Conservation (phyloP, 2,113 vertebrate species). For the Scartelaos histophorus region DNA sequence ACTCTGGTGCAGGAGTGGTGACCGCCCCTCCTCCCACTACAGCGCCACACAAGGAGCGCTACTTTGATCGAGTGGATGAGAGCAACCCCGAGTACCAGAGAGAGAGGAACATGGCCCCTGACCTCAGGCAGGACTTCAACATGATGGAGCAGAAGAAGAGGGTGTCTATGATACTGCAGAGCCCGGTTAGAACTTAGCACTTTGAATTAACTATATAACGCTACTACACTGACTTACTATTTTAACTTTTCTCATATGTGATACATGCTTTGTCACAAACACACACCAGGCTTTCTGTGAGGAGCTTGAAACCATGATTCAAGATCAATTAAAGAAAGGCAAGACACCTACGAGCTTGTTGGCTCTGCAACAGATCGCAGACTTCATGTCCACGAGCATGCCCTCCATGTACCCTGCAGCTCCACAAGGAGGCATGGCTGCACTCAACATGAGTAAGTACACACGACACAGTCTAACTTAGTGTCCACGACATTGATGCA, state of each 20-base stretch:
- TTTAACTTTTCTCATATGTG: not conserved
- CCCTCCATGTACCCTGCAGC: slow-evolving; percentile 93
- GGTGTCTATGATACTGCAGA: slow-evolving; percentile 99
- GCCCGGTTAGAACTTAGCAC: slow-evolving; percentile 82
- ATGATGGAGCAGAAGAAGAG: slow-evolving; percentile 99
- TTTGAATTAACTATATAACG: not conserved
- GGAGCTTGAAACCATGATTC: slow-evolving; percentile 97
- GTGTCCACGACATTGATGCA: slow-evolving; percentile 31
- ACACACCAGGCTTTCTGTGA: slow-evolving; percentile 93
- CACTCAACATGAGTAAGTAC: slow-evolving; percentile 95
- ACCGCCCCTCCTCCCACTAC: slow-evolving; percentile 93
- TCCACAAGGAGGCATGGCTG: slow-evolving; percentile 95
- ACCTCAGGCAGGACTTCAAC: slow-evolving; percentile 98
- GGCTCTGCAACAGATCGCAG: slow-evolving; percentile 97
- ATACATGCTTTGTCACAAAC: not conserved
- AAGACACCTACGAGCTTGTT: slow-evolving; percentile 94
- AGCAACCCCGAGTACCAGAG: slow-evolving; percentile 94
- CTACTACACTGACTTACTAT: not conserved
- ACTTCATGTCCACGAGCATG: slow-evolving; percentile 94
- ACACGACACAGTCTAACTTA: slow-evolving; percentile 8
- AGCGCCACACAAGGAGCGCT: slow-evolving; percentile 95
- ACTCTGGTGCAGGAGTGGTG: slow-evolving; percentile 92
- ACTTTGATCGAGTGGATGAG: slow-evolving; percentile 97
- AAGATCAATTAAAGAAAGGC: slow-evolving; percentile 97
- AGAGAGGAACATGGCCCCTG: slow-evolving; percentile 97